A percentile compares a stretch with the other conserved stretches of the same genome.
These are phyloP conservation scores for Caerostris darwini DNA, from an alignment of 1,140 invertebrate genomes.

Conservation along the genomic window DNA sequence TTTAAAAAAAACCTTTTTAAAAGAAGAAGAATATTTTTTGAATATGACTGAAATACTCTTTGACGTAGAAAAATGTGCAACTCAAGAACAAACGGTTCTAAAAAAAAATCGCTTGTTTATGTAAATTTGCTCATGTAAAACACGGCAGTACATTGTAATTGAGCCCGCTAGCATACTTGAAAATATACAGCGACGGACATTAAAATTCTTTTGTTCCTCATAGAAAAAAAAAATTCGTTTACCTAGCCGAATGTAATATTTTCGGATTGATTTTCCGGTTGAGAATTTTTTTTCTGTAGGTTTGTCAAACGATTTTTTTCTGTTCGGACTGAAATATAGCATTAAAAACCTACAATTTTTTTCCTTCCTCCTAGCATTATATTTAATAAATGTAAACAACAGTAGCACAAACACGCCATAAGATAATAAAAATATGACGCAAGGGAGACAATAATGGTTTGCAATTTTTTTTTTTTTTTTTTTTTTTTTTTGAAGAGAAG, in stretches of 20 bases:
- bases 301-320: background rate
- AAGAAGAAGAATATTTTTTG: background rate
- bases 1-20: too few relatives aligned
- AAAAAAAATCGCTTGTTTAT: constrained; percentile 18
- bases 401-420: too few relatives aligned
- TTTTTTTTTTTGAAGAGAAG: too few relatives aligned
- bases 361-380: background rate
- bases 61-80: constrained; percentile 9
- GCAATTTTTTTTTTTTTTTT: too few relatives aligned
- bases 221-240: background rate
- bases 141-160: constrained; percentile 7
- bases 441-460: too few relatives aligned
- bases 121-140: constrained; percentile 34
- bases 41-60: background rate
- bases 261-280: background rate
- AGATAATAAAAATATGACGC: too few relatives aligned
- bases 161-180: background rate
- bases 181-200: background rate
- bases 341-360: background rate
- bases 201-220: constrained; percentile 15
- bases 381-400: too few relatives aligned
- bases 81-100: background rate
- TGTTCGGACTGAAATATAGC: background rate
- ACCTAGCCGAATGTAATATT: background rate
- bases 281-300: background rate